phyloP scores from a whole-genome alignment of 2,888 invertebrate genomes.

The Chloroclysta siterata region DNA sequence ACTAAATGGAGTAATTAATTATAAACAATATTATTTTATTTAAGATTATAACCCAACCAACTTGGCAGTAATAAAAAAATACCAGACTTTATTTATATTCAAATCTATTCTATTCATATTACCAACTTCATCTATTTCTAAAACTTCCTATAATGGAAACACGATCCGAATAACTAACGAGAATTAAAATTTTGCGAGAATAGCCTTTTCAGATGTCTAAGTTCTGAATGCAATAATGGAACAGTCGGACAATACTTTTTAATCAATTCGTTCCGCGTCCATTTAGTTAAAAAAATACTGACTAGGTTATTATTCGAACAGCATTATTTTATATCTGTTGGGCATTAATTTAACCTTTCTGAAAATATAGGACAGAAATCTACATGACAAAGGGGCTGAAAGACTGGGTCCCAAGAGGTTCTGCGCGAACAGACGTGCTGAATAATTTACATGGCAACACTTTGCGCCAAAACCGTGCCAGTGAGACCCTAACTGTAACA shows the following conservation, averaged over 20 bases:
- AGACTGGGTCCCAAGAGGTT: slow-evolving; percentile 49
- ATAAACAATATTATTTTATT: no score
- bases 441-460: slow-evolving; percentile 64
- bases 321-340: slow-evolving; percentile 10
- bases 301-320: background rate
- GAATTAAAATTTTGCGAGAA: slow-evolving; percentile 25
- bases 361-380: slow-evolving; percentile 49
- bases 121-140: background rate
- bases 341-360: slow-evolving; percentile 28
- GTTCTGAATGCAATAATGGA: slow-evolving; percentile 26
- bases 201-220: slow-evolving; percentile 36
- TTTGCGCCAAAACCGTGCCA: slow-evolving; percentile 9
- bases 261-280: slow-evolving; percentile 1
- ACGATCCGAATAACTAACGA: slow-evolving; percentile 23
- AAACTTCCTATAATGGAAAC: slow-evolving; percentile 17
- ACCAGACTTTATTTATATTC: background rate
- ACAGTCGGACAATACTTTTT: slow-evolving; percentile 27
- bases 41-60: no score
- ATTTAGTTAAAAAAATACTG: background rate
- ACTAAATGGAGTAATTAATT: no score
- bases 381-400: slow-evolving; percentile 56
- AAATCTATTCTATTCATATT: background rate
- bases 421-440: slow-evolving; percentile 57
- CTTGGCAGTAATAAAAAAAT: background rate
- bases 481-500: background rate